A percentile compares a stretch with the other conserved stretches of the same genome.
Conservation (phyloP, 2,888 invertebrate genomes). For the Crossocerus cetratus region DNA sequence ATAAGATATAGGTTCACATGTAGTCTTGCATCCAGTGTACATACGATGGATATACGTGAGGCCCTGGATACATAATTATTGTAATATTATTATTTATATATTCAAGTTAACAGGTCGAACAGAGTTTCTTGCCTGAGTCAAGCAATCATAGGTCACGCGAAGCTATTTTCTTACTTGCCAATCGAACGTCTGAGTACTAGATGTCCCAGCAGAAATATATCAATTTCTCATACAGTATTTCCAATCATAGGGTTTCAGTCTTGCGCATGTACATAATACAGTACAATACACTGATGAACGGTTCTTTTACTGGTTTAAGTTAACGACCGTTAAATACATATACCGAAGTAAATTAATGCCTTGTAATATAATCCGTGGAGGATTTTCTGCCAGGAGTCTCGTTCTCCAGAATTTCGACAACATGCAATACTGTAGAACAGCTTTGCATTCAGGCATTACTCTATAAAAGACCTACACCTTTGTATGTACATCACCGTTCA, state of each 20-base stretch:
- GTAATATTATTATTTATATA: conserved; percentile 35
- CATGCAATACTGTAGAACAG: background rate
- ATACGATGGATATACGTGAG: conserved; percentile 33
- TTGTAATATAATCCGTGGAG: conserved; percentile 3
- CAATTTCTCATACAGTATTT: background rate
- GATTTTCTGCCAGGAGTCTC: background rate
- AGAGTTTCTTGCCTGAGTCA: conserved; percentile 42
- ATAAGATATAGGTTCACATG: conserved; percentile 24
- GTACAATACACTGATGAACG: conserved; percentile 1
- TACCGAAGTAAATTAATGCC: conserved; percentile 11
- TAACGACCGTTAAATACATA: background rate
- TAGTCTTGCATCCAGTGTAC: conserved; percentile 35
- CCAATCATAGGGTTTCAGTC: conserved; percentile 5
- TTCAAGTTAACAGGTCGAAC: conserved; percentile 33
- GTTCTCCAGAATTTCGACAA: background rate
- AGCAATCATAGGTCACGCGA: conserved; percentile 6
- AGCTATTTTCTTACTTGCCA: conserved; percentile 14
- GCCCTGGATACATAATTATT: conserved; percentile 63
- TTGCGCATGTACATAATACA: background rate
- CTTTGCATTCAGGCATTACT: conserved; percentile 14
- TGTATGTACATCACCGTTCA: conserved; percentile 5
- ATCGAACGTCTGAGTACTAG: conserved; percentile 1
- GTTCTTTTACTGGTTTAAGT: background rate
- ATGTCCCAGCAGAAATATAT: background rate
- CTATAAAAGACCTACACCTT: conserved; percentile 2